These are phyloP conservation scores for Amia ocellicauda DNA, from an alignment of 2,113 vertebrate genomes.

Conservation along the genomic window DNA sequence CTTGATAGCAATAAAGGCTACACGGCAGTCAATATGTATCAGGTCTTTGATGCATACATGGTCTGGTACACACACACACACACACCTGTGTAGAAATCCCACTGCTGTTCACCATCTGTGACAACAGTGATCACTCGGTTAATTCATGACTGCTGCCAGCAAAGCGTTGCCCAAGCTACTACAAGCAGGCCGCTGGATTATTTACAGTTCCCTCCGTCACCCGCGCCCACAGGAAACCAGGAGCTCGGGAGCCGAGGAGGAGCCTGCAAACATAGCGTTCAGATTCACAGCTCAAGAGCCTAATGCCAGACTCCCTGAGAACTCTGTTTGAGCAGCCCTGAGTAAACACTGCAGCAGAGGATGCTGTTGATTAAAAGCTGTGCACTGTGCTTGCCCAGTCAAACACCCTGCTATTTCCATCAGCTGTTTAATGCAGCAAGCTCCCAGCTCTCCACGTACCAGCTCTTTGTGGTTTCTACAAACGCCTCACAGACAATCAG, in stretches of 20 bases:
- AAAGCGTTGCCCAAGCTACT: too few species aligned
- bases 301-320: neutral
- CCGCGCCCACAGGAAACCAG: neutral
- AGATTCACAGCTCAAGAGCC: conserved; percentile 9
- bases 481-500: neutral
- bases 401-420: too few species aligned
- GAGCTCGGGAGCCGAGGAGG: neutral
- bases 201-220: neutral
- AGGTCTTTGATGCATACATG: too few species aligned
- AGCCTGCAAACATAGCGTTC: neutral
- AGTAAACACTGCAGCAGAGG: conserved; percentile 10
- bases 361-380: neutral
- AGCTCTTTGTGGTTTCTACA: neutral
- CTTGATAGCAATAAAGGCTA: too few species aligned
- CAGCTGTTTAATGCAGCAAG: neutral
- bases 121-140: too few species aligned
- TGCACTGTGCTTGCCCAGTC: too few species aligned
- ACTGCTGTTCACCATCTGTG: too few species aligned
- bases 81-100: too few species aligned
- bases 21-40: too few species aligned
- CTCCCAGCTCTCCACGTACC: neutral
- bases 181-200: too few species aligned
- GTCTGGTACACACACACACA: too few species aligned
- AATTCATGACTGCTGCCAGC: too few species aligned
- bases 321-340: conserved; percentile 13